phyloP scores from a whole-genome alignment of 2,888 invertebrate species.

The Dermolepida albohirtum region DNA sequence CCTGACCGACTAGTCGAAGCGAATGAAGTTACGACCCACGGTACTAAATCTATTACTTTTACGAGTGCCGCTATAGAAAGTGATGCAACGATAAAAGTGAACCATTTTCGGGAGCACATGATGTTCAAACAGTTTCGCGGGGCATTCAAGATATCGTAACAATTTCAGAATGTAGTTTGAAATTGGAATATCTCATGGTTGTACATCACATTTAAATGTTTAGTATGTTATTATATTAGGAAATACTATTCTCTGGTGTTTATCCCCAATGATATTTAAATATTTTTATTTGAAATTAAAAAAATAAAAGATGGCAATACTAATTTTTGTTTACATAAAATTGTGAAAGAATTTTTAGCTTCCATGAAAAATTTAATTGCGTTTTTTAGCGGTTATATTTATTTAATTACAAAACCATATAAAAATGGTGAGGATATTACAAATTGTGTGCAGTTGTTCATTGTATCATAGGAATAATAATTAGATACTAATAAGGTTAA shows the following conservation, averaged over 20 bases:
- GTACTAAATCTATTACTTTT: conserved; percentile 49
- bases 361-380: no score
- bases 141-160: conserved; percentile 63
- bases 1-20: conserved; percentile 56
- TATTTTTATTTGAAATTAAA: conserved; percentile 8
- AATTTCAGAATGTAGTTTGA: conserved; percentile 50
- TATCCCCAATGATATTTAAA: conserved; percentile 8
- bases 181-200: conserved; percentile 52
- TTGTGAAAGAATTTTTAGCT: no score
- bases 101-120: conserved; percentile 39
- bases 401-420: no score
- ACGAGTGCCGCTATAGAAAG: conserved; percentile 48
- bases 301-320: not conserved
- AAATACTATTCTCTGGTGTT: conserved; percentile 33
- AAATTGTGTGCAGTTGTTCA: no score
- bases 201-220: conserved; percentile 49
- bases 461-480: no score
- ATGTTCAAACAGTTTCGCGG: conserved; percentile 59
- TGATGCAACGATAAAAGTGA: conserved; percentile 48
- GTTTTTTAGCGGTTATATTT: no score
- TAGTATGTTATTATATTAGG: conserved; percentile 40
- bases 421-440: no score
- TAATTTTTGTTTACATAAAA: no score
- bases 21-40: conserved; percentile 60
- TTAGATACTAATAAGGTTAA: no score